Evolutionary conservation across 2,113 vertebrate species (phyloP).

Genomic region (Sinocyclocheilus anophthalmus): DNA sequence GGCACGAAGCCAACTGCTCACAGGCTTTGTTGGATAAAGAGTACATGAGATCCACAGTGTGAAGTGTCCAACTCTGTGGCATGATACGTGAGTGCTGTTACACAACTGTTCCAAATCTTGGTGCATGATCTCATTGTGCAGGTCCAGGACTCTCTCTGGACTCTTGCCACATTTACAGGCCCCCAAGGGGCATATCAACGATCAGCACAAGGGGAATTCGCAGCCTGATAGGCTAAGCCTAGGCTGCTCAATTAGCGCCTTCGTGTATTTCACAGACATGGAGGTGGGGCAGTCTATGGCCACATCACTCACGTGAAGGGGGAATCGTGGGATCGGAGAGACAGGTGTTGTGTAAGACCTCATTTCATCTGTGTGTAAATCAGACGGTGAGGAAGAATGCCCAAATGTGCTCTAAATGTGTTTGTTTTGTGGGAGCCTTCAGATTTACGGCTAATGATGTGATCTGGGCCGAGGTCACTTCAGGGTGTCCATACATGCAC

Average conservation of each 20-base stretch:
- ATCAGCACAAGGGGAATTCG: constrained; percentile 16
- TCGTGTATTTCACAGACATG: constrained; percentile 3
- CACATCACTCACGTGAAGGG: too few relatives aligned
- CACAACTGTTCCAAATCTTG: constrained; percentile 38
- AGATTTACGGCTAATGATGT: constrained; percentile 49
- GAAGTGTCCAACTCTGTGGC: constrained; percentile 38
- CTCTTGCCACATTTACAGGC: constrained; percentile 25
- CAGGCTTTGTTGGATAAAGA: constrained; percentile 12
- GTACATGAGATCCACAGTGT: constrained; percentile 26
- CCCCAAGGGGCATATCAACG: constrained; percentile 26
- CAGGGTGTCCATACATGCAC: constrained; percentile 21
- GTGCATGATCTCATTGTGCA: constrained; percentile 46
- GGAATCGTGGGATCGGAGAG: background rate
- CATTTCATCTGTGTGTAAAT: constrained; percentile 14
- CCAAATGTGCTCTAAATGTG: constrained; percentile 13
- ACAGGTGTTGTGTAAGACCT: background rate
- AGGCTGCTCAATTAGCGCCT: constrained; percentile 39
- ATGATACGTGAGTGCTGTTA: constrained; percentile 39
- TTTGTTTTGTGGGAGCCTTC: constrained; percentile 20
- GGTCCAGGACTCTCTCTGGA: constrained; percentile 17
- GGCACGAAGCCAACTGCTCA: constrained; percentile 41
- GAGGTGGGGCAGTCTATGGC: background rate
- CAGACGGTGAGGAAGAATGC: constrained; percentile 3
- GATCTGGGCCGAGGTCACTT: constrained; percentile 20
- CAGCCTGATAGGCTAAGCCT: constrained; percentile 36